A percentile compares a stretch with the other conserved stretches of the same genome.
These are phyloP conservation scores for Caracal caracal DNA, from an alignment of 2,113 vertebrate genomes.

Conservation along the genomic window DNA sequence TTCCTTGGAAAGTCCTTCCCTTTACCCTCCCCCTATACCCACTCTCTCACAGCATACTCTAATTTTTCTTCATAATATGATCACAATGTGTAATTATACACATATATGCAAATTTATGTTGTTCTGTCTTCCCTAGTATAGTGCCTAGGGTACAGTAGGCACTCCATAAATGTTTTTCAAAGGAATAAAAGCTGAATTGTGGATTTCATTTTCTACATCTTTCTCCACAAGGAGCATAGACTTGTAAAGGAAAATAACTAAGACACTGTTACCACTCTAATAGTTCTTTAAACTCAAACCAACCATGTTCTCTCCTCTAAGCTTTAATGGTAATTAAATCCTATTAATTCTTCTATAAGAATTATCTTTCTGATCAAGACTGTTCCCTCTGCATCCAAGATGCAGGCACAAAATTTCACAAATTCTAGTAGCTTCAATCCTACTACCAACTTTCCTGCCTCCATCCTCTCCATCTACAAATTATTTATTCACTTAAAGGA, in stretches of 20 bases:
- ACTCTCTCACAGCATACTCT: background rate
- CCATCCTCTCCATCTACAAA: background rate
- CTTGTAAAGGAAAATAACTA: background rate
- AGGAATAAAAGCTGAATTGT: background rate
- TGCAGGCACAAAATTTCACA: background rate
- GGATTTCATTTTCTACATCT: conserved; percentile 18
- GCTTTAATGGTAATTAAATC: background rate
- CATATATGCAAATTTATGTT: background rate
- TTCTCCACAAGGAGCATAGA: background rate
- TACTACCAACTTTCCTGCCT: background rate
- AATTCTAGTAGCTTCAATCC: background rate
- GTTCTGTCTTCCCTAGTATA: background rate
- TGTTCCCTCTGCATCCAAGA: background rate
- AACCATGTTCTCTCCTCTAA: background rate
- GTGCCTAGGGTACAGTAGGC: background rate
- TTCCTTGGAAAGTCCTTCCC: background rate
- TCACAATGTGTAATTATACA: background rate
- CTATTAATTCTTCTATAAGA: background rate
- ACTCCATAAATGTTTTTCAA: background rate
- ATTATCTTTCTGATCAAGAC: background rate
- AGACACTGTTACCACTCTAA: background rate
- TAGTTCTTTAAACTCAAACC: background rate
- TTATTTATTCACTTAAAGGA: background rate
- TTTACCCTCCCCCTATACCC: background rate
- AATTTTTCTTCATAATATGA: background rate